These are phyloP conservation scores for Oreortyx pictus DNA, from an alignment of 2,797 vertebrate genomes.

Conservation along the genomic window DNA sequence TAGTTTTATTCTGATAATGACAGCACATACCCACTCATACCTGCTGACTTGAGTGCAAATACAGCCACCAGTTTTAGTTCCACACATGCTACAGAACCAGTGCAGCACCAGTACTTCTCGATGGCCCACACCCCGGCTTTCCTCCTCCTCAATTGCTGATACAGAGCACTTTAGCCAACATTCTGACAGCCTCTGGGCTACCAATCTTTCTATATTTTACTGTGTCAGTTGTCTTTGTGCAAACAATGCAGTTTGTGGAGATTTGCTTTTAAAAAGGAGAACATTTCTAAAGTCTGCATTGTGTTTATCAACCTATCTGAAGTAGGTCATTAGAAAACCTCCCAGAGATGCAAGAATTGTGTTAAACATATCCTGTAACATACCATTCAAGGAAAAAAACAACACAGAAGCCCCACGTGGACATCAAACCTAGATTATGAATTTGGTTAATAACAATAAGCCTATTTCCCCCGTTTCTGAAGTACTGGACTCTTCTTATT, in stretches of 20 bases:
- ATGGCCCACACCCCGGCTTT: background rate
- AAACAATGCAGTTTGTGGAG: background rate
- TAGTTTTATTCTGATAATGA: background rate
- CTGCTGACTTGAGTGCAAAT: background rate
- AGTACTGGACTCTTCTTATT: background rate
- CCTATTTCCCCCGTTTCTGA: background rate
- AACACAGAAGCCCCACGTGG: background rate
- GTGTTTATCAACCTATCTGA: background rate
- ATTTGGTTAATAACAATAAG: background rate
- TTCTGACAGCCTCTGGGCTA: background rate
- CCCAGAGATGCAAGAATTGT: background rate
- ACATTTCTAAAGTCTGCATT: background rate
- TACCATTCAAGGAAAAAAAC: background rate
- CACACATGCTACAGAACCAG: background rate
- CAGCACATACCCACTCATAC: background rate
- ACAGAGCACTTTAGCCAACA: fast-evolving
- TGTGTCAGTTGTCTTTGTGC: background rate
- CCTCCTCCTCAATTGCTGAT: background rate
- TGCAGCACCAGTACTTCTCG: fast-evolving
- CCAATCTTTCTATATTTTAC: background rate
- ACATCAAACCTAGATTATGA: background rate
- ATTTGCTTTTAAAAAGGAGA: background rate
- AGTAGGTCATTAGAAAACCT: background rate
- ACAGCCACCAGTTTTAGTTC: background rate
- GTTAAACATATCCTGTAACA: background rate